Conservation (phyloP, 37 sponge, comb jelly and placozoan species). For the Crambe crambe region DNA sequence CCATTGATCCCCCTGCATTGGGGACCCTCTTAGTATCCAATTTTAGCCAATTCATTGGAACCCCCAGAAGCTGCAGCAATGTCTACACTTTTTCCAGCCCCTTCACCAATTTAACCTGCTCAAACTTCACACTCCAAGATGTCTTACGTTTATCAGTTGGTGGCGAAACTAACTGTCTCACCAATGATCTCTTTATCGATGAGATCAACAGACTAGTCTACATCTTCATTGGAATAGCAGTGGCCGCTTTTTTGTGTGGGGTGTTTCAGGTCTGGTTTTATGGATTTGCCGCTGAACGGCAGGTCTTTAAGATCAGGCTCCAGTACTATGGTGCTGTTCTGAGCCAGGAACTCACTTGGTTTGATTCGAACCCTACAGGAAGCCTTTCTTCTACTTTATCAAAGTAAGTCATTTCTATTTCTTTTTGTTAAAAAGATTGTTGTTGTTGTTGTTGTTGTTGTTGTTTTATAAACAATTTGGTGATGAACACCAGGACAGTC, state of each 20-base stretch:
- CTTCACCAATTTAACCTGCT: neutral
- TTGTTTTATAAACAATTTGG: no score
- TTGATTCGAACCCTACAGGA: conserved; percentile 69
- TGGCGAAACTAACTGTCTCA: neutral
- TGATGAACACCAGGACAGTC: no score
- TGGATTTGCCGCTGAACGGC: conserved; percentile 40
- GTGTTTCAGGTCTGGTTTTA: conserved; percentile 45
- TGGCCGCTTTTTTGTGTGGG: conserved; percentile 21
- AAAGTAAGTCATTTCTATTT: conserved; percentile 29
- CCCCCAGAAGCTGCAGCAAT: neutral
- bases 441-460: no score
- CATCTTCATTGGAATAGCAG: conserved; percentile 31
- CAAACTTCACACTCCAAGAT: neutral
- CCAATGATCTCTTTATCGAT: neutral
- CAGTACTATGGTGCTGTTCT: conserved; percentile 52
- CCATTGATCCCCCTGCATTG: neutral
- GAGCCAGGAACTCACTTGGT: conserved; percentile 82
- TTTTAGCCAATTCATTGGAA: neutral
- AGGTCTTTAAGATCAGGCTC: conserved; percentile 51
- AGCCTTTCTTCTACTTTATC: conserved; percentile 39
- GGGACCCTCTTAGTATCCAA: neutral
- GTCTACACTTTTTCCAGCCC: neutral
- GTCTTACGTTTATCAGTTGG: neutral
- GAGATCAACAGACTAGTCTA: conserved; percentile 1
- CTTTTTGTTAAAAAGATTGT: no score